Conservation (phyloP, 2,113 vertebrate genomes). For the Empidonax traillii region DNA sequence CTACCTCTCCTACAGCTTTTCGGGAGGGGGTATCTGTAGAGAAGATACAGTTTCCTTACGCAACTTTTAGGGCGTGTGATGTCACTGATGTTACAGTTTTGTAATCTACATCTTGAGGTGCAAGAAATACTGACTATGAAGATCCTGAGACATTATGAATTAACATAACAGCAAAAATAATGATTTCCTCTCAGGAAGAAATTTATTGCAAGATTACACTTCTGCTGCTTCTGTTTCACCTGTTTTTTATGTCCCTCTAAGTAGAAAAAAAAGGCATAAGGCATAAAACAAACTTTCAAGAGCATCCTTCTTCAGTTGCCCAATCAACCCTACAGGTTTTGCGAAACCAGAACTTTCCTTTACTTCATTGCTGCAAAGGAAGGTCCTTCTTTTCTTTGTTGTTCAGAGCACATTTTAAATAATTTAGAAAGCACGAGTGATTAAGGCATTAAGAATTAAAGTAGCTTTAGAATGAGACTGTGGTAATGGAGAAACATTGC, state of each 20-base stretch:
- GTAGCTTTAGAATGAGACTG: constrained; percentile 36
- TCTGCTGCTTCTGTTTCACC: not conserved
- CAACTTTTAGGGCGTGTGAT: not conserved
- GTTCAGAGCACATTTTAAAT: constrained; percentile 65
- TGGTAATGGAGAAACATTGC: constrained; percentile 43
- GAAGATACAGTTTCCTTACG: not conserved
- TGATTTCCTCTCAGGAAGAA: not conserved
- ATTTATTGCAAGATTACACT: not conserved
- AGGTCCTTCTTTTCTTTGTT: constrained; percentile 68
- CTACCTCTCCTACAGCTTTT: not conserved
- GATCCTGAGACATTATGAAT: not conserved
- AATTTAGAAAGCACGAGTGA: constrained; percentile 76
- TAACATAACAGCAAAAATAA: not conserved
- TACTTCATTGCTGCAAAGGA: constrained; percentile 40
- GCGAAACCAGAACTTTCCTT: constrained; percentile 27
- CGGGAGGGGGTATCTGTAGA: not conserved
- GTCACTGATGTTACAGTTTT: not conserved
- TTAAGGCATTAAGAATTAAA: constrained; percentile 81
- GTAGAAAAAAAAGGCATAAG: not conserved
- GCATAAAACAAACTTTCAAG: not conserved
- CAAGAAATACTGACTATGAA: not conserved
- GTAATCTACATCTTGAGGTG: not conserved
- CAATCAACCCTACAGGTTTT: not conserved
- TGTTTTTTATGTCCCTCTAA: not conserved
- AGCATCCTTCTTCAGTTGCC: not conserved